A percentile compares a stretch with the other conserved stretches of the same genome.
These are phyloP conservation scores for Lasioglossum morio DNA, from an alignment of 2,888 invertebrate species.

Conservation along the genomic window DNA sequence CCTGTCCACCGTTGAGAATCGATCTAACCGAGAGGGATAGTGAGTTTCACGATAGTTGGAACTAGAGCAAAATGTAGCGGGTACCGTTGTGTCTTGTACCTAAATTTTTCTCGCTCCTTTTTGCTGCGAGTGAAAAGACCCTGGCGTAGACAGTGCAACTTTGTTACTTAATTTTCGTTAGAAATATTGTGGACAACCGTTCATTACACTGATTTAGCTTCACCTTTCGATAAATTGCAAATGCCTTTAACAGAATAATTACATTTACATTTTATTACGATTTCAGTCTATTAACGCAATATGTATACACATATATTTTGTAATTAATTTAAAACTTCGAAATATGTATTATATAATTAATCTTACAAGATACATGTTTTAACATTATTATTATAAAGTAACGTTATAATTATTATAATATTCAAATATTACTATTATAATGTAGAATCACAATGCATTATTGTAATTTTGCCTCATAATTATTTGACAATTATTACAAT, in stretches of 20 bases:
- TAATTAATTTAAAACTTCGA: not conserved
- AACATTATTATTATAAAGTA: not conserved
- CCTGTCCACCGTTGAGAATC: slow-evolving; percentile 5
- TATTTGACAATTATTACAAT: not conserved
- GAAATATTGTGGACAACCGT: not conserved
- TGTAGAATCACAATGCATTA: not conserved
- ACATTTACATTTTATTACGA: not conserved
- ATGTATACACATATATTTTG: too few species aligned
- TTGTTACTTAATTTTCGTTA: not conserved
- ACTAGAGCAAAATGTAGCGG: not conserved
- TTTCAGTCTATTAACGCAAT: too few species aligned
- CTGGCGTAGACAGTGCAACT: not conserved
- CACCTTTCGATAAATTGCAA: not conserved
- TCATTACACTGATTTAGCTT: not conserved
- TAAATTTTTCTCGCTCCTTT: slow-evolving; percentile 11
- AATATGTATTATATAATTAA: not conserved
- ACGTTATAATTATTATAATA: not conserved
- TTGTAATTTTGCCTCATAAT: not conserved
- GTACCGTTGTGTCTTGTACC: slow-evolving; percentile 9
- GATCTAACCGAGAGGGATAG: slow-evolving; percentile 14
- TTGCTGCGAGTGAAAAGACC: slow-evolving; percentile 11
- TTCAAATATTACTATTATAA: not conserved
- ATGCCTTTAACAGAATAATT: not conserved
- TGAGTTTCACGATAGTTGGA: not conserved
- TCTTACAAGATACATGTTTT: not conserved